phyloP scores from a whole-genome alignment of 2,797 vertebrate species.

The Macrochelys suwanniensis region DNA sequence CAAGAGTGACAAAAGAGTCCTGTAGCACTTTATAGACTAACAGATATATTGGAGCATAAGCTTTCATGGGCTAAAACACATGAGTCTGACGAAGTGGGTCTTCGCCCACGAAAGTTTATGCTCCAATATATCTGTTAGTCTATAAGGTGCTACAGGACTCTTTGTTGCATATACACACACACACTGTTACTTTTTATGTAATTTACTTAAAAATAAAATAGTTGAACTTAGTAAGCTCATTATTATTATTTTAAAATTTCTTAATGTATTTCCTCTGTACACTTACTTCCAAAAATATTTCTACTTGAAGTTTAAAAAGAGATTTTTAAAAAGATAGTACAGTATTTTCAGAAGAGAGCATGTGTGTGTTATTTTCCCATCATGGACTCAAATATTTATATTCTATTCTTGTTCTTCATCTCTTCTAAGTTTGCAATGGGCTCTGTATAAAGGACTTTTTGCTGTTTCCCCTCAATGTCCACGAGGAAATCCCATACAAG shows the following conservation, averaged over 20 bases:
- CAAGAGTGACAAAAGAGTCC: too few species aligned
- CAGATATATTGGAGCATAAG: too few species aligned
- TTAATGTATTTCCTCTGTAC: not conserved
- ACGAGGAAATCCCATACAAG: not conserved
- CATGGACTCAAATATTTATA: not conserved
- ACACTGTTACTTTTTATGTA: fast-evolving
- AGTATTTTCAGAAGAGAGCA: not conserved
- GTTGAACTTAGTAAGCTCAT: not conserved
- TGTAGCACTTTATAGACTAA: too few species aligned
- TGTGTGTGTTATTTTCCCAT: fast-evolving
- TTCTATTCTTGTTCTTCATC: not conserved
- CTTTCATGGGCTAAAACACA: too few species aligned
- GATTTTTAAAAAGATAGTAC: not conserved
- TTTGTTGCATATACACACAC: too few species aligned
- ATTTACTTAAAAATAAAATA: not conserved
- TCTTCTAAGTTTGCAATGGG: too few species aligned
- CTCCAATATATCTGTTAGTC: too few species aligned
- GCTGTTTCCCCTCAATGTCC: not conserved
- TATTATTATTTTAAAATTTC: not conserved
- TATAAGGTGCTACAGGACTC: too few species aligned
- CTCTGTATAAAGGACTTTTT: not conserved
- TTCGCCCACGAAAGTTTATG: too few species aligned
- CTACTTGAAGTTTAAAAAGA: not conserved
- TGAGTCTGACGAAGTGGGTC: too few species aligned
- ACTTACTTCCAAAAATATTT: not conserved